These are phyloP conservation scores for Thripadectes ignobilis DNA, from an alignment of 2,797 vertebrate genomes.

Conservation along the genomic window DNA sequence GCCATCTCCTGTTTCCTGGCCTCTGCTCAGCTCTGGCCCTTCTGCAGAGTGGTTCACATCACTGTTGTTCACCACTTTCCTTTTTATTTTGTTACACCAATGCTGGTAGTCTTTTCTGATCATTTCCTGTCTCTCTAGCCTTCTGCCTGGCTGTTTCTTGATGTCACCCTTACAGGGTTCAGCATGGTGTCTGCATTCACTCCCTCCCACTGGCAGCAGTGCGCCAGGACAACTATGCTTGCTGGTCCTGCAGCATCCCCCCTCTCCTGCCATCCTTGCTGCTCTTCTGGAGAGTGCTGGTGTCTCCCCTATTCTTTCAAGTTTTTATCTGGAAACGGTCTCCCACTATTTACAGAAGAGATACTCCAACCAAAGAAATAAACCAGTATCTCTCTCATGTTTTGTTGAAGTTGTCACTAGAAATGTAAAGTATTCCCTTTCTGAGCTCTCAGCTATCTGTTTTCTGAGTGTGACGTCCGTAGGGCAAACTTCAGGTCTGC, in stretches of 20 bases:
- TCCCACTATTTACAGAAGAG: not conserved
- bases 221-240: not conserved
- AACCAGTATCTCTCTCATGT: not conserved
- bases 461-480: not conserved
- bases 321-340: not conserved
- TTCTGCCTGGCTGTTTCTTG: not conserved
- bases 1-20: not conserved
- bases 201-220: not conserved
- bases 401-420: not conserved
- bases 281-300: rapidly evolving
- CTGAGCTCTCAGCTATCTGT: not conserved
- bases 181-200: rapidly evolving
- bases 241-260: rapidly evolving
- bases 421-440: not conserved
- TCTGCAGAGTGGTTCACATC: not conserved
- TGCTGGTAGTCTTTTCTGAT: not conserved
- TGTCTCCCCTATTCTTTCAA: not conserved
- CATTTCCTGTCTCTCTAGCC: not conserved
- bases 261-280: not conserved
- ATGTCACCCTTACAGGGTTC: not conserved
- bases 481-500: not conserved
- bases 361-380: not conserved
- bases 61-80: not conserved
- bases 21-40: not conserved
- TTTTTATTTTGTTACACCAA: not conserved